A percentile compares a stretch with the other conserved stretches of the same genome.
These are phyloP conservation scores for Corythornis vintsioides DNA, from an alignment of 2,113 vertebrate species.

Conservation along the genomic window DNA sequence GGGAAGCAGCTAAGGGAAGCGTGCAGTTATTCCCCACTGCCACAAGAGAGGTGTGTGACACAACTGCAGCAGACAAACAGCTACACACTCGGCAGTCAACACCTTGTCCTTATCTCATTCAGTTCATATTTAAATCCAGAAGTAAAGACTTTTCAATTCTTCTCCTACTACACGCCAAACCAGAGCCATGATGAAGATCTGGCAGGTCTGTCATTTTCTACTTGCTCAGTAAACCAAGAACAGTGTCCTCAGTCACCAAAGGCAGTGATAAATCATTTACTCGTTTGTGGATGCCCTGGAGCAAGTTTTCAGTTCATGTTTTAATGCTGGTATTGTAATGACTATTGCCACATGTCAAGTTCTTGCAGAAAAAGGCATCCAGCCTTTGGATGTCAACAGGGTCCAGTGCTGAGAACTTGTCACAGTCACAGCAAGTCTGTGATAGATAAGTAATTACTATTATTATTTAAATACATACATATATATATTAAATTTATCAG, in stretches of 20 bases:
- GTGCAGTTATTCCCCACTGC: not conserved
- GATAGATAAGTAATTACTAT: not conserved
- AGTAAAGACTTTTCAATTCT: not conserved
- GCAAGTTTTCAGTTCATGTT: not conserved
- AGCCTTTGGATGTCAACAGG: not conserved
- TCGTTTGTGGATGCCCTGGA: not conserved
- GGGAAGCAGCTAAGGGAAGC: not conserved
- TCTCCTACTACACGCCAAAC: not conserved
- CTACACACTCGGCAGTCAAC: not conserved
- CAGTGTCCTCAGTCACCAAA: not conserved
- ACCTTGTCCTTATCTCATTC: not conserved
- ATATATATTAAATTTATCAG: not conserved
- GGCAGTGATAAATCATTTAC: not conserved
- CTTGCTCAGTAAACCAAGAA: not conserved
- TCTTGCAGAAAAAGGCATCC: not conserved
- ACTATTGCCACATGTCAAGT: not conserved
- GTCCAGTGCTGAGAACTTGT: not conserved
- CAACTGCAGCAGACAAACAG: not conserved
- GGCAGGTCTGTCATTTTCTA: not conserved
- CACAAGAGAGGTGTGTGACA: not conserved
- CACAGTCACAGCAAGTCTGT: not conserved
- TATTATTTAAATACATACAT: not conserved
- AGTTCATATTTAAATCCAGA: not conserved
- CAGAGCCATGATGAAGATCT: not conserved
- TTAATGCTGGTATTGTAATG: not conserved